Percentiles rank a stretch among this genome's conserved stretches.
Conservation (phyloP, 2,113 vertebrate species). For the Malurus alboscapulatus region DNA sequence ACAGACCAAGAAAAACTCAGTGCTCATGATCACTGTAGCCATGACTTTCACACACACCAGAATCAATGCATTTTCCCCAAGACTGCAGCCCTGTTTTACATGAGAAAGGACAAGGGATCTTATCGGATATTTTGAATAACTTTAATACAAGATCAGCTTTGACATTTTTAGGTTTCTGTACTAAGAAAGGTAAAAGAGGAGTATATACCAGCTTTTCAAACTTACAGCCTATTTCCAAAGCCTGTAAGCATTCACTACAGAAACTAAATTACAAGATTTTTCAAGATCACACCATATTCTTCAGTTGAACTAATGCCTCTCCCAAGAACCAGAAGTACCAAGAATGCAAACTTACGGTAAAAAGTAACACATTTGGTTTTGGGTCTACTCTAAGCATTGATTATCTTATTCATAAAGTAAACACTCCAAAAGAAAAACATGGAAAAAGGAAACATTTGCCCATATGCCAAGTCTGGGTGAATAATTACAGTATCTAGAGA, state of each 20-base stretch:
- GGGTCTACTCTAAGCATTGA: not conserved
- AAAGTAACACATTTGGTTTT: not conserved
- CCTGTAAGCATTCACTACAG: not conserved
- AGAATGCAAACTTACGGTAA: not conserved
- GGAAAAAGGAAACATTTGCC: not conserved
- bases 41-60: not conserved
- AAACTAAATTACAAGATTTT: not conserved
- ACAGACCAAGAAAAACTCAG: not conserved
- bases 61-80: not conserved
- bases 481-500: not conserved
- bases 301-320: not conserved
- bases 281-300: not conserved
- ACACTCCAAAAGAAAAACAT: not conserved
- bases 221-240: not conserved
- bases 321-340: not conserved
- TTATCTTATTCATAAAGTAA: not conserved
- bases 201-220: not conserved
- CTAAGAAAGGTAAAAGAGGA: not conserved
- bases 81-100: not conserved
- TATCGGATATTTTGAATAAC: not conserved
- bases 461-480: not conserved
- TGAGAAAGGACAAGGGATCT: not conserved
- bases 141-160: not conserved
- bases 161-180: conserved; percentile 4
- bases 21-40: not conserved